Base-by-base conservation (phyloP, 2,888 invertebrate genomes). In the Isoperla grammatica region DNA sequence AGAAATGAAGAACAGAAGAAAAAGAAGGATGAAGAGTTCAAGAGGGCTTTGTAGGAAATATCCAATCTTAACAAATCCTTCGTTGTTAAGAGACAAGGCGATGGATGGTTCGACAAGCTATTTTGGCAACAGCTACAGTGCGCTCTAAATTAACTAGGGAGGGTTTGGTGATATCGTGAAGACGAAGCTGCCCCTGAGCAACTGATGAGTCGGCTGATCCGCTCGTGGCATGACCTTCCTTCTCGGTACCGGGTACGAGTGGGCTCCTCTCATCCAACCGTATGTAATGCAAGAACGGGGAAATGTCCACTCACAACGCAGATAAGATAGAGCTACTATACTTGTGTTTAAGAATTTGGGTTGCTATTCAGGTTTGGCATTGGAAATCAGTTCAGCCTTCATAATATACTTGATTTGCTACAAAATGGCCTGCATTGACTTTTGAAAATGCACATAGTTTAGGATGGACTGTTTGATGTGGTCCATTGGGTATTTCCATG, bases 1-100 rank as follows among this genome's bases (percentile, higher is more conserved):
- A 61, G 20, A 50, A 57, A 43, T n/a, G 43, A 56, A 57, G 57
- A 60, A 61, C 29, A 61, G 59, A 59, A 59, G 59, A 59, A 59
- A 48, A 61, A n/a, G 37, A 64, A 63, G 64, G 61, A 42, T 17
- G 22, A 40, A 49, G 53, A 53, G 37, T 59, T 42, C 23, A 56
- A 58, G 48, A 29, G 40, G 58, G 48, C 42, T 56, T 29, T 1
- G 17, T 19, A 8, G 42, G 43, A 13, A 4, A 5, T 43, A 54
- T 4, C 43, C 6, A 8, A 2, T 17, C 15, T 43, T 9, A 2
- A 43, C 13, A 12, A 43, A 4, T 9, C 46, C 12, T 46, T 4
- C 9, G 46, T 6, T 22, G 35, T 23, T 20, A n/a, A n/a, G n/a
- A n/a, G n/a, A n/a, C n/a, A n/a, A n/a, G n/a, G n/a, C 8, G 35